phyloP scores from a whole-genome alignment of 2,797 vertebrate genomes.

The Aplochiton taeniatus region DNA sequence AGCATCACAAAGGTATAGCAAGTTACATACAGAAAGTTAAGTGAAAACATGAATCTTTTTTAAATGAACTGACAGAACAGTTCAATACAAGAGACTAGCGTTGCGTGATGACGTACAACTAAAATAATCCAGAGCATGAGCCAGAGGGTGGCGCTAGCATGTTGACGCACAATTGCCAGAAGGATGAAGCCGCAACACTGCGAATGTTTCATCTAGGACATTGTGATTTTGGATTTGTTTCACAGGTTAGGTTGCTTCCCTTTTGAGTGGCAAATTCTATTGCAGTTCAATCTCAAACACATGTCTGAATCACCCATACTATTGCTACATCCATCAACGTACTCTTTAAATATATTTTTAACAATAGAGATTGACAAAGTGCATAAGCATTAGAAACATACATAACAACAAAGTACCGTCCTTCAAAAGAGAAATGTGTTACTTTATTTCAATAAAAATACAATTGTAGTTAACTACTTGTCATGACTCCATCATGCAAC shows the following conservation, averaged over 20 bases:
- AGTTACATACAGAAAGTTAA: too few species aligned
- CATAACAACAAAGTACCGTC: constrained; percentile 63
- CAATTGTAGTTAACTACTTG: constrained; percentile 74
- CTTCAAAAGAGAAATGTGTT: constrained; percentile 66
- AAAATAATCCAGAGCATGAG: background rate
- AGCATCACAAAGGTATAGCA: too few species aligned
- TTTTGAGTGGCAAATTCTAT: too few species aligned
- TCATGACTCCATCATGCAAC: constrained; percentile 82
- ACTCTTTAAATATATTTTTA: constrained; percentile 69
- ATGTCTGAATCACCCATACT: too few species aligned
- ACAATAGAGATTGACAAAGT: constrained; percentile 75
- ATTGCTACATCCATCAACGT: constrained; percentile 44
- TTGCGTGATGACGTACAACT: background rate
- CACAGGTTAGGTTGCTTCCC: too few species aligned
- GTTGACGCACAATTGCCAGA: too few species aligned
- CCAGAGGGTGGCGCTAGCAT: constrained; percentile 54
- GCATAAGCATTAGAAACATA: constrained; percentile 72
- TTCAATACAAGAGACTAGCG: background rate
- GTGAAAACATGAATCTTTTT: too few species aligned
- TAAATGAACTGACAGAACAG: too few species aligned
- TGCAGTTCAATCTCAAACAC: too few species aligned
- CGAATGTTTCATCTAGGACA: too few species aligned
- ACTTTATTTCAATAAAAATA: constrained; percentile 72
- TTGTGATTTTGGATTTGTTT: too few species aligned
- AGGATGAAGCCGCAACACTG: background rate